Evolutionary conservation across 1,140 invertebrate genomes (phyloP), one percentile per base, ranked within the genome.

Genomic region (Cataglyphis hispanica): DNA sequence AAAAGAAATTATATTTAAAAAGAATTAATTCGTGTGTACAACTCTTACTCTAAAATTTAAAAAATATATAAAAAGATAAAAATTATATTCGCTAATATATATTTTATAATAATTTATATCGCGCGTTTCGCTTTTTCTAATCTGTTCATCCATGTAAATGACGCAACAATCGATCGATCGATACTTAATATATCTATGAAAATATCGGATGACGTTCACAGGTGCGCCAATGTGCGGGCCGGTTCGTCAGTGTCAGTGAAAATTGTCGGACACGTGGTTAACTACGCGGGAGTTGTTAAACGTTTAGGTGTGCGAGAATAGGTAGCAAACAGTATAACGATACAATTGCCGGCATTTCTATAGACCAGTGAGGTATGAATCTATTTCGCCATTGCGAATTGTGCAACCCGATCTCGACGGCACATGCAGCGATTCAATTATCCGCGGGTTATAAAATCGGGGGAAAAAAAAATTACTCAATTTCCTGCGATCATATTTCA

Each of bases 141-240:
- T 37, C 43, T 66, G n/a, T n/a, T 50, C n/a, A 46, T 60, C 19
- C 19, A 74, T 40, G 19, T 74, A 40, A 61, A 37, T 61, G 78
- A 46, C 53, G 25, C 58, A 63, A 69, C 43, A 53, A 86, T 25
- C 86, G 67, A 88, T 86, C 87, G 84, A 83, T 88, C 70, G 77
- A 40, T 58, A 69, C 70, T 75, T 89, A 86, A 89, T 88, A 77
- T 70, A 87, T 88, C 85, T 80, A 80, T 77, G 78, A 86, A 90
- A 93, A 91, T 92, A 93, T 93, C 88, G 89, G 87, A 92, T 90
- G 89, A 91, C 88, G 90, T 92, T 91, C 88, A 88, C 93, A 94
- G 93, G 93, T 94, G 93, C 88, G 88, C 87, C 83, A 72, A 88
- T 76, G 84, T 91, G 85, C 90, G 92, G 92, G 90, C 91, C 92